Conservation (phyloP, 2,888 invertebrate species). For the Torymus tubicola region DNA sequence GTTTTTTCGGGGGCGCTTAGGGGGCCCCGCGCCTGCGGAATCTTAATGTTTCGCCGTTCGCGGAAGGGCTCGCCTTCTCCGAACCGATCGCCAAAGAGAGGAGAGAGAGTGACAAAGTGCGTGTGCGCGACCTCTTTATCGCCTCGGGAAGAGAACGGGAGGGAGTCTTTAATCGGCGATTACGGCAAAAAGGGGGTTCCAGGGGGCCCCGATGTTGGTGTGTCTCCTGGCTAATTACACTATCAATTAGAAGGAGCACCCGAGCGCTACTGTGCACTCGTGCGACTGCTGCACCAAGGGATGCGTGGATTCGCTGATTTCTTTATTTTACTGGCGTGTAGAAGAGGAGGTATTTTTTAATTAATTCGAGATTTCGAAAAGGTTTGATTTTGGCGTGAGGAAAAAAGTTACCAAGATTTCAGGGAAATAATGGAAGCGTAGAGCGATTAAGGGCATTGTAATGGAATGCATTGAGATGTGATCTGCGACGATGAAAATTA, state of each 20-base stretch:
- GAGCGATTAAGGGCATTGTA: too few relatives aligned
- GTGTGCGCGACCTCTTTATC: background rate
- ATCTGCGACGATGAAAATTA: too few relatives aligned
- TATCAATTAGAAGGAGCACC: conserved; percentile 14
- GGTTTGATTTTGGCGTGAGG: too few relatives aligned
- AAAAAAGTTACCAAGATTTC: too few relatives aligned
- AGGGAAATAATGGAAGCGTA: too few relatives aligned
- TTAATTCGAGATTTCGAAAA: too few relatives aligned
- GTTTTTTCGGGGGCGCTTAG: conserved; percentile 60
- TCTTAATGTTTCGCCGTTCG: conserved; percentile 67
- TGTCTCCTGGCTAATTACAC: conserved; percentile 9
- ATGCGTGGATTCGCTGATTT: background rate
- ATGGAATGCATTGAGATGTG: too few relatives aligned
- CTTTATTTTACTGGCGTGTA: background rate
- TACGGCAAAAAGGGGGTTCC: background rate
- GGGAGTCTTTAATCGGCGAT: conserved; percentile 16
- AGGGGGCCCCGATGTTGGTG: background rate
- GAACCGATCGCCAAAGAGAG: conserved; percentile 23
- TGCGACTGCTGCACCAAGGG: background rate
- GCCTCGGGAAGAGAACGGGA: background rate
- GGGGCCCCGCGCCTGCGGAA: conserved; percentile 56
- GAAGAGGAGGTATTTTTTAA: background rate
- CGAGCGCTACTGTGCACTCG: background rate
- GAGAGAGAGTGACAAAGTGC: background rate
- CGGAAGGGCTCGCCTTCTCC: conserved; percentile 60